Base-by-base conservation (phyloP, 2,797 vertebrate species). In the Catostomus latipinnis region DNA sequence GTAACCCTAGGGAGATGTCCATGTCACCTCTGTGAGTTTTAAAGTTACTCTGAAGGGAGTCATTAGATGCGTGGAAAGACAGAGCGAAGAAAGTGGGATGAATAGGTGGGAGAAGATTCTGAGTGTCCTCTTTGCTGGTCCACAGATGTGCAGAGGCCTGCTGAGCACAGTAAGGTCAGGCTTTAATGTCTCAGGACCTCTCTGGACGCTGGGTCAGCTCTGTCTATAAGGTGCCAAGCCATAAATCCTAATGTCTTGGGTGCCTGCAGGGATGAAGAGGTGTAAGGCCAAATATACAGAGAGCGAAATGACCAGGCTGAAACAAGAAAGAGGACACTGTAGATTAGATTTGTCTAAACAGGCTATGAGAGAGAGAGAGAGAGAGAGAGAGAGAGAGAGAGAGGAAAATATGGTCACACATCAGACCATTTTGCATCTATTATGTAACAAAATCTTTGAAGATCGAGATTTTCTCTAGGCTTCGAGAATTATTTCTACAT, bases 81-180 rank as follows among this genome's bases (percentile, higher is more conserved):
- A 71, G 13, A 60, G 66, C 22, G 22, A 22, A 22, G 22, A 22
- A 22, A 62, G 6, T 10, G 11, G 14, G 66, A 76, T 3, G n/a
- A 18, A 58, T 6, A 46, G 45, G 46, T 8, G 13, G 18, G 57
- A 50, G 57, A 63, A 65, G 12, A 53, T 72, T 72, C 52, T 61
- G 68, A 62, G 67, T 13, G 57, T 78, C 67, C 57, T 62, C 49
- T 6, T 43, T 1, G n/a, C 70, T 48, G 76, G 75, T 65, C 62
- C 75, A 76, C 80, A 74, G 84, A 61, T 85, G 81, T 82, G 68
- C 76, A 49, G 48, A 82, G 50, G 13, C 62, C 67, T 73, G 75
- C 71, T 71, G 53, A 86, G 87, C 79, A 66, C 81, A 45, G 75
- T 76, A 88, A 89, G 92, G 74, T 69, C 89, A 88, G 81, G 65